Percentiles rank a stretch among this genome's conserved stretches.
Evolutionary conservation across 2,888 invertebrate genomes (phyloP).

Genomic region (Pterobdella sp.): DNA sequence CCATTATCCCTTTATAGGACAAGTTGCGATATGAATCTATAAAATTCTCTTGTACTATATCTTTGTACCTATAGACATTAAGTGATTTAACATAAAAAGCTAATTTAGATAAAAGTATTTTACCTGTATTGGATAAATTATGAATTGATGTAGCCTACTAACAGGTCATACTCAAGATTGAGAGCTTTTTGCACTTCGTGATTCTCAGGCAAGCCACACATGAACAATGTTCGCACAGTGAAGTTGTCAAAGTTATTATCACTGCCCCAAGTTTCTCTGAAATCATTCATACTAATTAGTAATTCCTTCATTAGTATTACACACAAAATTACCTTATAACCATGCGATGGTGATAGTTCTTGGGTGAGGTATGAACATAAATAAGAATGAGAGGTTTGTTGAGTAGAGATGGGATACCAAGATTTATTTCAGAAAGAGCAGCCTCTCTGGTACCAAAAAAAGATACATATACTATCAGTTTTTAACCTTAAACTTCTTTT

Average conservation of each 20-base stretch:
- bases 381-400: slow-evolving; percentile 40
- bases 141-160: not conserved
- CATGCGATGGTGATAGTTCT: slow-evolving; percentile 30
- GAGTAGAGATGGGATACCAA: not conserved
- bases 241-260: slow-evolving; percentile 38
- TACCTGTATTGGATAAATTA: not conserved
- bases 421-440: not conserved
- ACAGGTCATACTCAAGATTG: slow-evolving; percentile 41
- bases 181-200: slow-evolving; percentile 40
- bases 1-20: slow-evolving; percentile 52
- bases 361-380: slow-evolving; percentile 34
- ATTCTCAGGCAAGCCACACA: slow-evolving; percentile 45
- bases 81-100: not conserved
- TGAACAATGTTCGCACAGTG: slow-evolving; percentile 44
- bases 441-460: not conserved
- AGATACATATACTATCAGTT: not conserved
- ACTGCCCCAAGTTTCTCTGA: slow-evolving; percentile 46
- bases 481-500: not conserved
- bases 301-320: too few relatives aligned
- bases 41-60: slow-evolving; percentile 50
- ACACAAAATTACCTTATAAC: slow-evolving; percentile 36
- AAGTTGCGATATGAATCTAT: slow-evolving; percentile 52
- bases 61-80: slow-evolving; percentile 40
- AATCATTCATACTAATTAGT: too few relatives aligned
- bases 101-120: not conserved